phyloP scores from a whole-genome alignment of 2,113 vertebrate species.

The Ptilonorhynchus violaceus region DNA sequence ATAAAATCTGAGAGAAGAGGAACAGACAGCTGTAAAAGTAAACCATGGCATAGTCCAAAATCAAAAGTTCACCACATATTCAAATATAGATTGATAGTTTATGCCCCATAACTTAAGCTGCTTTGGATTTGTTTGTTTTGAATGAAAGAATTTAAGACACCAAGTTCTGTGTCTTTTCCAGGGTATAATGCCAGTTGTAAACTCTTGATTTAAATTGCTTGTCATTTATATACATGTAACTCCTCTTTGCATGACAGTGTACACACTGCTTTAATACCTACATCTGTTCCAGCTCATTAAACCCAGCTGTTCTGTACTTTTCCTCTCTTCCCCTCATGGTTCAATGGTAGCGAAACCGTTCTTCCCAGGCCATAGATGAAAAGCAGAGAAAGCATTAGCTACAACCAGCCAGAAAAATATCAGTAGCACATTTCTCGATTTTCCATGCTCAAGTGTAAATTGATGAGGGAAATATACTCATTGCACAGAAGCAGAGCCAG shows the following conservation, averaged over 20 bases:
- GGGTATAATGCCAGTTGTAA: neutral
- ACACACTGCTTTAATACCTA: neutral
- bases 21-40: neutral
- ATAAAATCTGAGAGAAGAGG: neutral
- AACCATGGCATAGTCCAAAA: neutral
- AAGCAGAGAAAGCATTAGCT: neutral
- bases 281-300: constrained; percentile 43
- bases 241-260: neutral
- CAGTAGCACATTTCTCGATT: neutral
- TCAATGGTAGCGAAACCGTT: neutral
- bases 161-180: neutral
- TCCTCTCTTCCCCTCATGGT: neutral
- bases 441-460: neutral
- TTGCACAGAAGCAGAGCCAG: neutral
- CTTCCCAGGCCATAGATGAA: neutral
- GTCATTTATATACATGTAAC: neutral
- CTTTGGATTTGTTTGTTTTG: neutral
- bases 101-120: neutral
- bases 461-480: neutral
- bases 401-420: neutral
- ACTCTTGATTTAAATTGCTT: neutral
- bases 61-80: neutral
- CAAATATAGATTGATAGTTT: neutral
- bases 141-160: neutral
- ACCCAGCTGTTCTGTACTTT: constrained; percentile 32